Base-by-base conservation (phyloP, 2,113 vertebrate species). In the Ursus arctos region DNA sequence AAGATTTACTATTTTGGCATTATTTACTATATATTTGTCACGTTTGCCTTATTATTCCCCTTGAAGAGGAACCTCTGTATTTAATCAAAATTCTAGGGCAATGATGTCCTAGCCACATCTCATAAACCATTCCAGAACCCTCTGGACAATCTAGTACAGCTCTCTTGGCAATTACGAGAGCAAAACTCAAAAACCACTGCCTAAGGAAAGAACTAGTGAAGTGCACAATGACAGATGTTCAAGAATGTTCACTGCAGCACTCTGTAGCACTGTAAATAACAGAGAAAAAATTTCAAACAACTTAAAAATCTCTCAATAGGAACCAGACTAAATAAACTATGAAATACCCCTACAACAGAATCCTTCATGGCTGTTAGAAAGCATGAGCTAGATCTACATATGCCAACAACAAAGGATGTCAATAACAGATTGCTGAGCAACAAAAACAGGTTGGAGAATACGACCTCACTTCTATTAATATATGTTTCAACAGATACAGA, bases 61-160 rank as follows among this genome's bases (percentile, higher is more conserved):
- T 94, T 88, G 53, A 81, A 93, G 59, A 93, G 13, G 53, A 95
- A 77, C 51, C 9, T 85, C 51, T 74, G 26, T 19, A 90, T 88
- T 95, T 94, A 95, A 88, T 43, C 90, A 90, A 95, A 97, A 92
- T 96, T 89, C 80, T 84, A 95, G 92, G 51, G 57, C 26, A 96
- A 92, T 63, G 55, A 95, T 95, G 28, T 55, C 79, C 55, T 97
- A 83, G 26, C 24, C 40, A 57, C 12, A 80, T 26, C 84, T 86
- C 67, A 89, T 51, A 72, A 97, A 83, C 40, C 74, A 95, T 91
- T 95, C 81, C 84, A 84, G 88, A 97, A 95, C 85, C 12, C 69
- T 85, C 61, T 43, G 36, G n/a, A 88, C 67, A 85, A 93, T 74
- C 59, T 71, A 65, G 31, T 59, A 69, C 14, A 94, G 13, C 61